Conservation (phyloP, 2,888 invertebrate species). For the Leptopilina syphax region DNA sequence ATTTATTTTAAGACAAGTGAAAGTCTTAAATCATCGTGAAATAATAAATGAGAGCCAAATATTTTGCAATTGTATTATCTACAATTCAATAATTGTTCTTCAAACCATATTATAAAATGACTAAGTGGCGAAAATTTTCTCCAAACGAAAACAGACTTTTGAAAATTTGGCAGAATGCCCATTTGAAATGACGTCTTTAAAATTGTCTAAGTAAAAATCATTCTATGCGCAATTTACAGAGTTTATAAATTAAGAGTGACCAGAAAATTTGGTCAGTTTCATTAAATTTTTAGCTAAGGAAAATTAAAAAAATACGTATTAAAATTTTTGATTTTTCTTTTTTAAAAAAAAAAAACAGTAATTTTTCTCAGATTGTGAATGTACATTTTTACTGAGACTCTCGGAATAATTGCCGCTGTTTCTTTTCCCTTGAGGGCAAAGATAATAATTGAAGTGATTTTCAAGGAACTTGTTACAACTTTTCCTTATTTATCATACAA, state of each 20-base stretch:
- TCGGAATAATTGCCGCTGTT: not conserved
- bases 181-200: conserved; percentile 60
- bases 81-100: conserved; percentile 28
- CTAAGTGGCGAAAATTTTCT: conserved; percentile 48
- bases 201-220: conserved; percentile 58
- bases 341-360: not conserved
- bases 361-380: not conserved
- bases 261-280: conserved; percentile 57
- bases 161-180: conserved; percentile 61
- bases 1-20: conserved; percentile 18
- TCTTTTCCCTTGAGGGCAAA: conserved; percentile 21
- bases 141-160: conserved; percentile 48
- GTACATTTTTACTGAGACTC: not conserved
- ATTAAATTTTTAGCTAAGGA: conserved; percentile 39
- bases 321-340: conserved; percentile 1
- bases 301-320: conserved; percentile 24
- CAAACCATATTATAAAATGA: conserved; percentile 14
- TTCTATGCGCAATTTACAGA: conserved; percentile 56
- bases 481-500: not conserved
- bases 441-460: conserved; percentile 9
- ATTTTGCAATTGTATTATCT: conserved; percentile 12
- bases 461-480: not conserved
- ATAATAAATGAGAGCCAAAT: conserved; percentile 1
- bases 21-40: not conserved
- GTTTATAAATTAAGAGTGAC: conserved; percentile 63